phyloP scores from a whole-genome alignment of 2,888 invertebrate genomes.

The Nephrocerus scutellatus region DNA sequence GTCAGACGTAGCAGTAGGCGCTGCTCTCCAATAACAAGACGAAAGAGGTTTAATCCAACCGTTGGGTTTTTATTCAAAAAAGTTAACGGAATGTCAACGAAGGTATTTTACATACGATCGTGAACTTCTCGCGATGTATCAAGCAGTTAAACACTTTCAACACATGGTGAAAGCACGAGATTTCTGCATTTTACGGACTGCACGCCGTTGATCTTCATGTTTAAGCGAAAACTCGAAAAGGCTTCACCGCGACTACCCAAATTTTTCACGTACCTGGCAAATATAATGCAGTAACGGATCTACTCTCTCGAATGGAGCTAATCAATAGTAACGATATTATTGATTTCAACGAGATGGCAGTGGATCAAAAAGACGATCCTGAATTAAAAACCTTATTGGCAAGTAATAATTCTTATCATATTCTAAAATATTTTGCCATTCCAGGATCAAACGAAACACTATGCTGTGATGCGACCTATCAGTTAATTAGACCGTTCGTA shows the following conservation, averaged over 20 bases:
- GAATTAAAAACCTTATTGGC: slow-evolving; percentile 9
- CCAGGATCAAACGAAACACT: too few relatives aligned
- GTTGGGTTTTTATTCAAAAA: slow-evolving; percentile 37
- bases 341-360: slow-evolving; percentile 7
- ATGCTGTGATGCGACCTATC: slow-evolving; percentile 1
- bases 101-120: slow-evolving; percentile 39
- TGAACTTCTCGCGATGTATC: slow-evolving; percentile 40
- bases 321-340: slow-evolving; percentile 1
- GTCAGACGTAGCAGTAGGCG: slow-evolving; percentile 9
- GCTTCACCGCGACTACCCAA: slow-evolving; percentile 15
- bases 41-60: slow-evolving; percentile 26
- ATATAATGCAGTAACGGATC: slow-evolving; percentile 16
- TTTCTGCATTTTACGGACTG: slow-evolving; percentile 21
- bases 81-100: too few relatives aligned
- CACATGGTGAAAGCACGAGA: slow-evolving; percentile 19
- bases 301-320: slow-evolving; percentile 16
- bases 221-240: slow-evolving; percentile 28
- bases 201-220: slow-evolving; percentile 28
- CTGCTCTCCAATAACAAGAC: slow-evolving; percentile 3
- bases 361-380: slow-evolving; percentile 11
- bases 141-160: slow-evolving; percentile 27
- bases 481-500: slow-evolving; percentile 2
- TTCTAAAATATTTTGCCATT: too few relatives aligned
- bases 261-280: slow-evolving; percentile 17
- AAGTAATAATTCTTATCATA: background rate